A percentile compares a stretch with the other conserved stretches of the same genome.
Conservation (phyloP, 2,888 invertebrate genomes). For the Drosophila greeni region DNA sequence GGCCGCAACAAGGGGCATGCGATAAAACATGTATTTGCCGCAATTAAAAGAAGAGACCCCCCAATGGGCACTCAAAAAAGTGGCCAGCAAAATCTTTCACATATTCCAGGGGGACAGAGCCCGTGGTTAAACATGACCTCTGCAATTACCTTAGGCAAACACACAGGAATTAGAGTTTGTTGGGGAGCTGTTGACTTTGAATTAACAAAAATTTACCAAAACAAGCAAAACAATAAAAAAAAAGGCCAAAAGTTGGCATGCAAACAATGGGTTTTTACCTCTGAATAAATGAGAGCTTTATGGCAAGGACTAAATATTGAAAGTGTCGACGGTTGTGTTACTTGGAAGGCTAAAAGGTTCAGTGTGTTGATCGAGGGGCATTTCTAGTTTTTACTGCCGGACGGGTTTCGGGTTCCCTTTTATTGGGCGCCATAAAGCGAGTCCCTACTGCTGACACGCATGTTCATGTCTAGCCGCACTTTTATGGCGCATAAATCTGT, state of each 20-base stretch:
- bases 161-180: slow-evolving; percentile 37
- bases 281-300: slow-evolving; percentile 18
- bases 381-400: slow-evolving; percentile 27
- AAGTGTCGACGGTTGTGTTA: not conserved
- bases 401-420: slow-evolving; percentile 30
- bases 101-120: slow-evolving; percentile 48
- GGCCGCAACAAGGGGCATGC: slow-evolving; percentile 25
- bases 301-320: slow-evolving; percentile 26
- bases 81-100: slow-evolving; percentile 32
- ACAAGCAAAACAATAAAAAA: slow-evolving; percentile 30
- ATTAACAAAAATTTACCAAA: slow-evolving; percentile 60
- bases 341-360: not conserved
- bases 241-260: slow-evolving; percentile 6
- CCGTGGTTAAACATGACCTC: slow-evolving; percentile 49
- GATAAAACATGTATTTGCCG: slow-evolving; percentile 55
- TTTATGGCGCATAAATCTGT: slow-evolving; percentile 69
- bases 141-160: slow-evolving; percentile 63
- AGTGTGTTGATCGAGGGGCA: slow-evolving; percentile 12
- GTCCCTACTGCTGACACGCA: slow-evolving; percentile 24
- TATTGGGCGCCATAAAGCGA: slow-evolving; percentile 56
- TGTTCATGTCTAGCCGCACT: slow-evolving; percentile 49
- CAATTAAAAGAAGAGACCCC: slow-evolving; percentile 50
- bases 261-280: slow-evolving; percentile 33
- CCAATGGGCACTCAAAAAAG: not conserved
- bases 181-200: slow-evolving; percentile 61